Evolutionary conservation across 2,113 vertebrate genomes (phyloP).

Genomic region (Mastomys coucha): DNA sequence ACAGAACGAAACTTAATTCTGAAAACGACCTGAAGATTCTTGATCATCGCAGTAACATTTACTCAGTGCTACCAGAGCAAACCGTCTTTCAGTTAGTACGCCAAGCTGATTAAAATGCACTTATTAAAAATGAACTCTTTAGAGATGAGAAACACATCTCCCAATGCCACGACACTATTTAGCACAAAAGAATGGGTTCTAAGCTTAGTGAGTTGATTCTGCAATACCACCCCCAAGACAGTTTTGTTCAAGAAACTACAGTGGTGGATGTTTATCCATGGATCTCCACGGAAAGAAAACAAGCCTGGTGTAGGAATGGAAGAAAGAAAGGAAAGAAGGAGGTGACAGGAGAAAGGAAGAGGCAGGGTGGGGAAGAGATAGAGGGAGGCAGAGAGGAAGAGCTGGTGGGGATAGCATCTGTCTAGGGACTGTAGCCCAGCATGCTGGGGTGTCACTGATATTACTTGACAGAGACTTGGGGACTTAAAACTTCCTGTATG

Average conservation of each 20-base stretch:
- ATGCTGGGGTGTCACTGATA: background rate
- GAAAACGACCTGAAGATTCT: slow-evolving; percentile 2
- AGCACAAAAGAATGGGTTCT: background rate
- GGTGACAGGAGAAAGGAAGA: background rate
- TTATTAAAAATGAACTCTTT: slow-evolving; percentile 1
- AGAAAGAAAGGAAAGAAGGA: background rate
- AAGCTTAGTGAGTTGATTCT: background rate
- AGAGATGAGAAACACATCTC: background rate
- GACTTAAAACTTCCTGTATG: too few relatives aligned
- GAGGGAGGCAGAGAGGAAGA: background rate
- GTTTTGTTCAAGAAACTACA: background rate
- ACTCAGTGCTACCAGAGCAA: slow-evolving; percentile 29
- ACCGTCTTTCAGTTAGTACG: background rate
- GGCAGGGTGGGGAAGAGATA: background rate
- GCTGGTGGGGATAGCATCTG: accelerated
- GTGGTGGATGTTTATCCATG: background rate
- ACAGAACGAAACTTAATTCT: slow-evolving; percentile 28
- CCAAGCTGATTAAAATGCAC: background rate
- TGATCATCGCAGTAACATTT: slow-evolving; percentile 22
- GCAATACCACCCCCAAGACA: background rate
- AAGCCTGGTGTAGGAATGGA: too few relatives aligned
- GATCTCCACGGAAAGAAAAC: background rate
- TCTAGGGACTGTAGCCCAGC: accelerated
- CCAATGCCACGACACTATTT: background rate
- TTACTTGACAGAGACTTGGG: background rate